These are phyloP conservation scores for Synaphobranchus kaupii DNA, from an alignment of 2,797 vertebrate genomes.

Conservation along the genomic window DNA sequence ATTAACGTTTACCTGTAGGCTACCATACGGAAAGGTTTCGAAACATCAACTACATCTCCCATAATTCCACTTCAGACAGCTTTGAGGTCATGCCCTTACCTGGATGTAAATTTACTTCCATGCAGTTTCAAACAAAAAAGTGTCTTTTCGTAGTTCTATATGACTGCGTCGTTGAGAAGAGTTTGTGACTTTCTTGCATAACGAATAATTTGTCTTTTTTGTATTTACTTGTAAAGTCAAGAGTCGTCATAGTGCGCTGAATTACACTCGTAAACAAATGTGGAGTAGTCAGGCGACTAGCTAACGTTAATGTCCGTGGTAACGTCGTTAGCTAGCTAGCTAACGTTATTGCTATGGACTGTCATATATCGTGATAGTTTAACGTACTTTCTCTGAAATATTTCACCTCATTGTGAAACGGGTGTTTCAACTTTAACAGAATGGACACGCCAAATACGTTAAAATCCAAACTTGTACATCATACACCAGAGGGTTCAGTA, in stretches of 20 bases:
- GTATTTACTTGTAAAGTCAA: background rate
- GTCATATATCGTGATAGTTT: no score
- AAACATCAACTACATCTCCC: conserved; percentile 42
- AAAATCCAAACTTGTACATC: conserved; percentile 34
- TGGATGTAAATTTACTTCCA: background rate
- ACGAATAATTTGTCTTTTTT: background rate
- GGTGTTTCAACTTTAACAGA: background rate
- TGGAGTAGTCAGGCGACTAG: background rate
- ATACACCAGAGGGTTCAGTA: conserved; percentile 45
- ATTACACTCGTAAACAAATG: background rate
- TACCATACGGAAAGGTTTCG: background rate
- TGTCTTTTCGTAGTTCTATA: background rate
- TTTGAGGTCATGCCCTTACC: background rate
- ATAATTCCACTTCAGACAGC: conserved; percentile 16
- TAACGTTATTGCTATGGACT: no score
- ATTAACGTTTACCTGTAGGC: background rate
- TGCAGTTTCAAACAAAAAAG: background rate
- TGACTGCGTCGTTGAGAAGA: background rate
- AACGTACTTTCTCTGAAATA: background rate
- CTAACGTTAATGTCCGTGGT: background rate
- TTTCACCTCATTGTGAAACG: background rate
- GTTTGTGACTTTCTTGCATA: background rate
- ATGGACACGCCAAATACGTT: conserved; percentile 65
- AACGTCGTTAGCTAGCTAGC: no score
- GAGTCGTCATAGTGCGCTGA: background rate